Evolutionary conservation across 2,797 vertebrate genomes (phyloP).

Genomic region (Clarias laeviceps): DNA sequence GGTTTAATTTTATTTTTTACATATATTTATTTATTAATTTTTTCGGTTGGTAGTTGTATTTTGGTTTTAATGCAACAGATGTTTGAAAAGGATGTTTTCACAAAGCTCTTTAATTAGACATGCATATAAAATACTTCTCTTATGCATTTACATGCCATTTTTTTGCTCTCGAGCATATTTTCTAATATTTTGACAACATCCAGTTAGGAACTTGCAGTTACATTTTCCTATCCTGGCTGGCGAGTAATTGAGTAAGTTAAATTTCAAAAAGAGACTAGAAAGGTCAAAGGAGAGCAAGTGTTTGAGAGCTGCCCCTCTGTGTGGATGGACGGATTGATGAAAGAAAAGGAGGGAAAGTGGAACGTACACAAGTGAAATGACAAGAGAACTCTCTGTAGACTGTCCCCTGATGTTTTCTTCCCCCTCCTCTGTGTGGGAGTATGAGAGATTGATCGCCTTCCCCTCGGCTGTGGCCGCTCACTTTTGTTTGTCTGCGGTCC

Average conservation of each 20-base stretch:
- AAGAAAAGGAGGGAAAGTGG: conserved; percentile 21
- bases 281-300: conserved; percentile 69
- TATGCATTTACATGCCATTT: neutral
- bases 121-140: neutral
- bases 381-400: conserved; percentile 66
- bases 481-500: conserved; percentile 53
- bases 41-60: neutral
- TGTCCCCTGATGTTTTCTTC: conserved; percentile 51
- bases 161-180: neutral
- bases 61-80: neutral
- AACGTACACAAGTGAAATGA: conserved; percentile 60
- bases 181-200: conserved; percentile 1
- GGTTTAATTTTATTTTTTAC: no score
- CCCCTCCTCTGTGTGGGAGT: neutral
- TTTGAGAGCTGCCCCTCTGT: conserved; percentile 14
- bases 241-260: neutral
- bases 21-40: no score
- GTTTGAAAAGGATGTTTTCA: neutral
- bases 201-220: neutral
- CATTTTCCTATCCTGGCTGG: neutral
- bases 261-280: conserved; percentile 73
- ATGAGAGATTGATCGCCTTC: conserved; percentile 78
- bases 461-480: conserved; percentile 65
- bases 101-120: no score
- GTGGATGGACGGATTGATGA: neutral